These are phyloP conservation scores for Gallinago undulata DNA, from an alignment of 2,113 vertebrate genomes.

Conservation along the genomic window DNA sequence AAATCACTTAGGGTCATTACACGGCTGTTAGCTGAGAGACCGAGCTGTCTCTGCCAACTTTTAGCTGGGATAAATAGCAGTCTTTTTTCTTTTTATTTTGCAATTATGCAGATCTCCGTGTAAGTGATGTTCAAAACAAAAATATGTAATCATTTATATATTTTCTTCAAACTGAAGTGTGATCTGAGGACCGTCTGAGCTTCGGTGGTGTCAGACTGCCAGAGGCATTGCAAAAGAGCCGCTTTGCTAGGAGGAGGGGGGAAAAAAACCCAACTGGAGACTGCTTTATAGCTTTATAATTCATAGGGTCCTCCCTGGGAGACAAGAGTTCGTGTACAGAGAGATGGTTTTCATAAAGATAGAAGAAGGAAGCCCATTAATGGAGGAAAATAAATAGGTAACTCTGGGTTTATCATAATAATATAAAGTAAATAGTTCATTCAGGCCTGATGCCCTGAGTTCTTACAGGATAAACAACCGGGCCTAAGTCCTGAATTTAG, in stretches of 20 bases:
- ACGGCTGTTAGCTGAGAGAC: background rate
- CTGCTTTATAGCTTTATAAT: background rate
- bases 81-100: background rate
- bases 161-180: background rate
- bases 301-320: background rate
- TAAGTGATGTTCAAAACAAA: background rate
- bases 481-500: background rate
- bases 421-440: slow-evolving; percentile 33
- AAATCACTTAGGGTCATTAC: background rate
- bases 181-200: background rate
- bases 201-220: background rate
- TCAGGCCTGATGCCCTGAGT: slow-evolving; percentile 14
- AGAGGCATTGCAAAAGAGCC: background rate
- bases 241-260: background rate
- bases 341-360: background rate
- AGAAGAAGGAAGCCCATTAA: background rate
- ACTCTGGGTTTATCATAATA: slow-evolving; percentile 15
- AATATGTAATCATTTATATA: rapidly evolving
- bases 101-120: background rate
- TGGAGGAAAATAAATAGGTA: slow-evolving; percentile 34
- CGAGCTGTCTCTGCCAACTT: background rate
- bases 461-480: slow-evolving; percentile 50
- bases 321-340: background rate
- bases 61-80: background rate
- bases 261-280: background rate